phyloP scores from a whole-genome alignment of 2,888 invertebrate genomes.

The Gymnosoma rotundatum region DNA sequence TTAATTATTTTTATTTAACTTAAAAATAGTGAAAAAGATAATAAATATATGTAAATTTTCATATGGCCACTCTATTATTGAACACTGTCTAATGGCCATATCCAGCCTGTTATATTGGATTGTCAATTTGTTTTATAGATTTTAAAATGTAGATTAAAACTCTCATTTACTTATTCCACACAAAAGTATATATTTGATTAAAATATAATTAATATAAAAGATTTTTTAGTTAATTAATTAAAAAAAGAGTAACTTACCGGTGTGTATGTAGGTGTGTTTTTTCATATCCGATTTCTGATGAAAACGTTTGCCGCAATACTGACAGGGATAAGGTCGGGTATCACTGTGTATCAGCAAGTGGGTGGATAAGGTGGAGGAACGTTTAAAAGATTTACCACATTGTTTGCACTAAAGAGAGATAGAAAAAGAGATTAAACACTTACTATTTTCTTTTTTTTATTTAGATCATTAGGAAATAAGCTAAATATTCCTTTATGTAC shows the following conservation, averaged over 20 bases:
- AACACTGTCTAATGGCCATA: not conserved
- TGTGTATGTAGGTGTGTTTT: constrained; percentile 99
- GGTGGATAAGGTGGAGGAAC: constrained; percentile 97
- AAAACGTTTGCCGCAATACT: constrained; percentile 88
- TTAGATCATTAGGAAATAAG: constrained; percentile 1
- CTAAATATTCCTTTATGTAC: not conserved
- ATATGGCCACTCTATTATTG: constrained; percentile 32
- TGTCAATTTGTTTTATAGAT: constrained; percentile 1
- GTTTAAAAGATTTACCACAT: constrained; percentile 98
- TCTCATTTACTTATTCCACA: not conserved
- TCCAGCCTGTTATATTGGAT: not conserved
- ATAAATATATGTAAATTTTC: not conserved
- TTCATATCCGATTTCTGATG: constrained; percentile 93
- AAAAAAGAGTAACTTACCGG: constrained; percentile 85
- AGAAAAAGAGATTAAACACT: not conserved
- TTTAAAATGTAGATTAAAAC: constrained; percentile 2
- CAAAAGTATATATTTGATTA: not conserved
- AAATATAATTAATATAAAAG: not conserved
- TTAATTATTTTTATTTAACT: no score
- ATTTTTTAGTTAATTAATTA: constrained; percentile 31
- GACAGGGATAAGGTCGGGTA: constrained; percentile 98
- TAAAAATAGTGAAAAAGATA: no score
- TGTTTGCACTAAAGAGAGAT: constrained; percentile 89
- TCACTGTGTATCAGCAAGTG: constrained; percentile 98
- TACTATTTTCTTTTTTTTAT: not conserved